Evolutionary conservation across 1,140 invertebrate species (phyloP), one percentile per base, ranked within the genome.

Genomic region (Venustaconcha ellipsiformis): DNA sequence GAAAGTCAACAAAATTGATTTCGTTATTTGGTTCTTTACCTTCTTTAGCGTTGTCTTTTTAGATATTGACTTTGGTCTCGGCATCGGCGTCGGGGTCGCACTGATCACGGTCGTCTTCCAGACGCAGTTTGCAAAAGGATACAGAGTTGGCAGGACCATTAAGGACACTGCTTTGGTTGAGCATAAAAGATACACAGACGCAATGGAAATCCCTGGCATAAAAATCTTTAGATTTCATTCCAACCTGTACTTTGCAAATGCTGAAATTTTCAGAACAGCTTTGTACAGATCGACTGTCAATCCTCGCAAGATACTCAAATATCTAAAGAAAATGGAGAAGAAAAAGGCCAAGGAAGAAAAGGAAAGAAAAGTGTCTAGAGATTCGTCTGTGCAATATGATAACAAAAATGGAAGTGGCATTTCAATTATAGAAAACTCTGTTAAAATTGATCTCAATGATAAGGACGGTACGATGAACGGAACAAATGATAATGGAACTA

Each of bases 171-270:
- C 78, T 0, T 62, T 83, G 30, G 83, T 84, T 8, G 84, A 84
- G 57, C 79, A 82, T 70, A 82, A 83, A 63, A 63, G 62, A 63
- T 83, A 84, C 67, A 57, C 74, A 30, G 78, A 84, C 18, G 80
- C 81, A 0, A 70, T 83, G 48, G 89, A 91, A 76, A 80, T 88
- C 67, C 84, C 85, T 12, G 88, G 89, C 17, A 80, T 91, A 15
- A 90, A 88, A 70, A 86, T 92, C 12, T 91, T 90, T 82, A 85
- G 89, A 30, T 91, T 91, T 78, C 87, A 90, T 59, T 86, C 89
- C 20, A 88, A 90, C 20, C 67, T 92, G n/a, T 92, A 91, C 79
- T 92, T 90, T 79, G 90, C 89, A 3, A 92, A 90, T 81, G 88
- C 90, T 2, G 91, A 91, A 81, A 87, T 88, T 26, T 92, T 92